A percentile compares a stretch with the other conserved stretches of the same genome.
Evolutionary conservation across 2,888 invertebrate species (phyloP).

Genomic region (Macrophya annulata): DNA sequence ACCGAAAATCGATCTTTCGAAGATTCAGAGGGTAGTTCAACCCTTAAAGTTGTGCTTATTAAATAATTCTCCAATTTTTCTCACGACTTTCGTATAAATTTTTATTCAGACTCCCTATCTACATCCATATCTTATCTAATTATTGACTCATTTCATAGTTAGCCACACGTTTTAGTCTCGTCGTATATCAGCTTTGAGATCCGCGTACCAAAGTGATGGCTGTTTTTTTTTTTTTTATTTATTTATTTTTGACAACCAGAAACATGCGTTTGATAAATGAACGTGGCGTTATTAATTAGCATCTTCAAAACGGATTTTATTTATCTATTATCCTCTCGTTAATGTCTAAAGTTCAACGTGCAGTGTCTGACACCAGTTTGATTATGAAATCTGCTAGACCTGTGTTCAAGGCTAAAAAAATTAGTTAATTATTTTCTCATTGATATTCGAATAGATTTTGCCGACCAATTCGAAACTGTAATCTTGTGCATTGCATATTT

Average conservation of each 20-base stretch:
- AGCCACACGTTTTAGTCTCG: background rate
- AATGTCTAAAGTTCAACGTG: background rate
- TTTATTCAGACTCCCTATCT: too few relatives aligned
- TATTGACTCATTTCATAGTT: too few relatives aligned
- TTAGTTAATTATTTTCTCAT: background rate
- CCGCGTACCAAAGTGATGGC: background rate
- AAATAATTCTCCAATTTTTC: too few relatives aligned
- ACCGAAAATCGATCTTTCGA: too few relatives aligned
- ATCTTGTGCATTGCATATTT: background rate
- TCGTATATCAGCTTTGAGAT: background rate
- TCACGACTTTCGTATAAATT: too few relatives aligned
- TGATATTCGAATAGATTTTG: background rate
- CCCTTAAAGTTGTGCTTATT: too few relatives aligned
- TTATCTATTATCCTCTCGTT: background rate
- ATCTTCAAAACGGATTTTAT: background rate
- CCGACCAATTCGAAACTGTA: background rate
- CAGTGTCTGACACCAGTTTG: constrained; percentile 8
- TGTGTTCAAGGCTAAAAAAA: background rate
- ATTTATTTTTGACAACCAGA: background rate
- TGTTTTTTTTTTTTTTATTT: background rate
- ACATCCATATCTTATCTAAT: too few relatives aligned
- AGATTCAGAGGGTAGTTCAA: too few relatives aligned
- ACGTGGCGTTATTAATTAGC: background rate
- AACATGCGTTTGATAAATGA: background rate
- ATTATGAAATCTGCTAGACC: background rate